Evolutionary conservation across 2,888 invertebrate species (phyloP).

Genomic region (Panzeria rudis): DNA sequence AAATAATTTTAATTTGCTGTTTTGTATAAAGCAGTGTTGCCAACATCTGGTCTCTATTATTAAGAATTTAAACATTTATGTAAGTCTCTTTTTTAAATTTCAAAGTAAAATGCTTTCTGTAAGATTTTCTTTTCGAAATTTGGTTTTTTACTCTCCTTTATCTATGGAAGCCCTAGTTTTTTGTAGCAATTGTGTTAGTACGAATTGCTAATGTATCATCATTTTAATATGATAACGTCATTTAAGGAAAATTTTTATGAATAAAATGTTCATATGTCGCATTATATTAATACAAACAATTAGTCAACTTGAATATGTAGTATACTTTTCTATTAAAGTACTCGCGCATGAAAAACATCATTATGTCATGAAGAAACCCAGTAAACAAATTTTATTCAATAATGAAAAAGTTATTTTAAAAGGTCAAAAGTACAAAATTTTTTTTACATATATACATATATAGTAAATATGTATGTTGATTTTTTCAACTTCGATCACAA

Average conservation of each 20-base stretch:
- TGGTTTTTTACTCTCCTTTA: background rate
- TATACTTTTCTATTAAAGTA: background rate
- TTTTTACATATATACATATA: no score
- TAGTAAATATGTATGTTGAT: background rate
- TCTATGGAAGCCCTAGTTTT: background rate
- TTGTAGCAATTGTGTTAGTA: background rate
- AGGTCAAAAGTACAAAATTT: no score
- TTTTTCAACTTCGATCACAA: background rate
- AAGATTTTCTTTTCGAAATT: no score
- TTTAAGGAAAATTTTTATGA: background rate
- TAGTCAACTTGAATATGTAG: conserved; percentile 23
- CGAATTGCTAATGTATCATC: background rate
- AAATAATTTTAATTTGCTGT: no score
- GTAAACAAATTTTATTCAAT: conserved; percentile 1
- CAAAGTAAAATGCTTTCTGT: no score
- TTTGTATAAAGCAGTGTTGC: no score
- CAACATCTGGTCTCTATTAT: no score
- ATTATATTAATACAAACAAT: conserved; percentile 51
- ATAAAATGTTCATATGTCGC: conserved; percentile 28
- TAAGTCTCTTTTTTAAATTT: no score
- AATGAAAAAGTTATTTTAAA: no score
- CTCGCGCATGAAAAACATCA: background rate
- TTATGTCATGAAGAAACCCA: conserved; percentile 5
- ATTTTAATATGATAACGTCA: conserved; percentile 34
- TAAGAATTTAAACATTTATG: no score